These are phyloP conservation scores for Epistrophe grossulariae DNA, from an alignment of 2,888 invertebrate species.

Conservation along the genomic window DNA sequence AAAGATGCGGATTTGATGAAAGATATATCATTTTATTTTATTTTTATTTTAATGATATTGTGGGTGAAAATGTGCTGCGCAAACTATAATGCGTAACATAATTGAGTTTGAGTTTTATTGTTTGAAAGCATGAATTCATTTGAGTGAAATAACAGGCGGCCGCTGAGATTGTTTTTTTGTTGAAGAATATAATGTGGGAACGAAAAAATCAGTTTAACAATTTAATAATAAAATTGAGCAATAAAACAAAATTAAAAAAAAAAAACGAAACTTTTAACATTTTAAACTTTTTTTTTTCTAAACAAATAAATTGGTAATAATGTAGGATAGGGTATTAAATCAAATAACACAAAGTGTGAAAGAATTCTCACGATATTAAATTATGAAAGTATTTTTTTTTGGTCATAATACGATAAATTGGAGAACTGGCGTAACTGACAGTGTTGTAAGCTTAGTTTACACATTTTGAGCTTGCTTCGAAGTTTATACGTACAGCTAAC, in stretches of 20 bases:
- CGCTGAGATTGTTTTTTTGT: neutral
- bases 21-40: neutral
- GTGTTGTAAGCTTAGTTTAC: no score
- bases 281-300: no score
- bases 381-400: neutral
- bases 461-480: no score
- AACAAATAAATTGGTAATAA: neutral
- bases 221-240: slow-evolving; percentile 10
- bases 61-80: slow-evolving; percentile 28
- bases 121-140: slow-evolving; percentile 24
- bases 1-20: no score
- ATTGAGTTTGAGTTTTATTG: slow-evolving; percentile 1
- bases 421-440: neutral
- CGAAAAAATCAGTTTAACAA: neutral
- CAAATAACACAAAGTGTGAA: slow-evolving; percentile 1
- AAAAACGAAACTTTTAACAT: neutral
- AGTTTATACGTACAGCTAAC: no score
- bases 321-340: neutral
- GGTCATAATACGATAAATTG: neutral
- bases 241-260: no score
- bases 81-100: slow-evolving; percentile 23
- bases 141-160: slow-evolving; percentile 8
- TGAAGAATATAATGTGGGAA: slow-evolving; percentile 24
- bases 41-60: slow-evolving; percentile 11
- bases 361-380: neutral